Evolutionary conservation across 2,113 vertebrate genomes (phyloP).

Genomic region (Indicator maculatus): DNA sequence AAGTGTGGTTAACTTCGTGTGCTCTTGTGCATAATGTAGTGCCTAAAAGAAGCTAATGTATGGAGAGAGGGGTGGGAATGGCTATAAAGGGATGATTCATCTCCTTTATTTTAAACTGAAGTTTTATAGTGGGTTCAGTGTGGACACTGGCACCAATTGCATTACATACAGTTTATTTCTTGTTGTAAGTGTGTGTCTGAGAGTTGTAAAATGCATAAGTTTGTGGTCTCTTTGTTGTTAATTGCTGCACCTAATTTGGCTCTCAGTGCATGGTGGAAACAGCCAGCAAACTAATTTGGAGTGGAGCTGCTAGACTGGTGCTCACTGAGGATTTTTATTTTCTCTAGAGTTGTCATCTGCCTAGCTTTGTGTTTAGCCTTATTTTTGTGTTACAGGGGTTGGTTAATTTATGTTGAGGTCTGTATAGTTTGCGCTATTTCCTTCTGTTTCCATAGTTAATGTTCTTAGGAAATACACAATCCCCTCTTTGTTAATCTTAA

Average conservation of each 20-base stretch:
- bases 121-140: fast-evolving
- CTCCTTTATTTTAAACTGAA: neutral
- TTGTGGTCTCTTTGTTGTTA: slow-evolving; percentile 38
- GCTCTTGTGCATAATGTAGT: fast-evolving
- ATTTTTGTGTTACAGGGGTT: neutral
- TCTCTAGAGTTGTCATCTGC: neutral
- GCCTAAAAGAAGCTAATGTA: fast-evolving
- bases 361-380: neutral
- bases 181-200: neutral
- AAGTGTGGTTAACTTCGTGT: fast-evolving
- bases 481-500: neutral
- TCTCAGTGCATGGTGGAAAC: neutral
- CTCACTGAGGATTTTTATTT: neutral
- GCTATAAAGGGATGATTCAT: fast-evolving
- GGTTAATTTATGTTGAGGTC: neutral
- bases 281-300: neutral
- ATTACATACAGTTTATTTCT: neutral
- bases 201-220: neutral
- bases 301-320: neutral
- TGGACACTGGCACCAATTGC: fast-evolving
- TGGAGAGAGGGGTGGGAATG: neutral
- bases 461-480: neutral
- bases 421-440: neutral
- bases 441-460: neutral
- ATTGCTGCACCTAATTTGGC: neutral